phyloP scores from a whole-genome alignment of 64 coral and sea anemone species.

The Montipora sp. region DNA sequence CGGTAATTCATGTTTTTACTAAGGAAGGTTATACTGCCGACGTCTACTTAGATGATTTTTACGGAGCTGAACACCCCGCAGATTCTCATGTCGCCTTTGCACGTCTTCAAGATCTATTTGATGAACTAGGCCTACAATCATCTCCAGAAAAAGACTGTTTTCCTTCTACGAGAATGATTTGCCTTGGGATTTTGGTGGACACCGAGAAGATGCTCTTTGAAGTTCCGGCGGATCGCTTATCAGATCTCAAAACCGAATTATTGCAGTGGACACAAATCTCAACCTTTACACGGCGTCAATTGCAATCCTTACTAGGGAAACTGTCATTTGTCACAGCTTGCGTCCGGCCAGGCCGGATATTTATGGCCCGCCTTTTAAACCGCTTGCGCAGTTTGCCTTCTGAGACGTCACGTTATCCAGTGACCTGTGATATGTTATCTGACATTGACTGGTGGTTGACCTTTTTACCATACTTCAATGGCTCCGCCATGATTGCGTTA shows the following conservation, averaged over 20 bases:
- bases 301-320: conserved; percentile 32
- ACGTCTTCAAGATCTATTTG: neutral
- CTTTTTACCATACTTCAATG: too few species aligned
- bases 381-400: too few species aligned
- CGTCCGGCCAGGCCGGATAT: too few species aligned
- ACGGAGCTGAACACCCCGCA: neutral
- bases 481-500: too few species aligned
- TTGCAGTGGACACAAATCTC: neutral
- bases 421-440: too few species aligned
- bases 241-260: too few species aligned
- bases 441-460: too few species aligned
- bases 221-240: too few species aligned
- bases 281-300: too few species aligned
- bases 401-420: too few species aligned
- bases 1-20: conserved; percentile 13
- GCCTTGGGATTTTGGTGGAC: neutral
- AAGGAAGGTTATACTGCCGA: conserved; percentile 14
- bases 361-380: too few species aligned
- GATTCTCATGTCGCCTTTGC: neutral
- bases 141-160: conserved; percentile 24
- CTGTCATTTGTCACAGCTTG: conserved; percentile 17
- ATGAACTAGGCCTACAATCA: conserved; percentile 9
- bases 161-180: conserved; percentile 11
- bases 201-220: too few species aligned
- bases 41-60: conserved; percentile 51